Base-by-base conservation (phyloP, 1,140 invertebrate species). In the Ceratosolen fusciceps region DNA sequence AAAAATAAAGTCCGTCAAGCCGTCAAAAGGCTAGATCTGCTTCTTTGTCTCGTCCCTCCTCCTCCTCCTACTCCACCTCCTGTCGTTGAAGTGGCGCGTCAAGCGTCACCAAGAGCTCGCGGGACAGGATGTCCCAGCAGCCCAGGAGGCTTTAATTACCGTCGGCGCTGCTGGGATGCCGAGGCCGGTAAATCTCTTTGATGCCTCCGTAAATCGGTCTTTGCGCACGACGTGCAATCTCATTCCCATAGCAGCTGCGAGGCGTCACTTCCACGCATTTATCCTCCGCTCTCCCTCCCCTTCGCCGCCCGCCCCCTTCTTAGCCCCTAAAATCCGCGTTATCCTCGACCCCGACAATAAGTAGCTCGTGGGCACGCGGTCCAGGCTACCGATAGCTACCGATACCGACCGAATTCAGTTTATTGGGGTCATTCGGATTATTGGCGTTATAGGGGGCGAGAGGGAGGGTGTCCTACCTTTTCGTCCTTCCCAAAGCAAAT, bases 101-200 rank as follows among this genome's bases (percentile, higher is more conserved):
- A 52, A 52, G 21, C 34, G 31, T 5, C 2, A 9, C 31, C 60
- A 21, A 34, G 19, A 37, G 3, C 0, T 16, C 5, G n/a, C 26
- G 2, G 58, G 29, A 60, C 19, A 65, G 1, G 60, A 21, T 58
- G 52, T 43, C 21, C 47, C 43, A 12, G 52, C 31, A 9, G 43
- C 56, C 26, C 47, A 62, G n/a, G 47, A 58, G 31, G 77, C 47
- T 67, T 79, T 79, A 73, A 79, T 79, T 79, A 67, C 68, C 49
- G 39, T 16, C 7, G 4, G 19, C 26, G 24, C 1, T 8, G 10
- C n/a, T 26, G 29, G 1, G 43, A 14, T 34, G 70, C 43, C 43
- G n/a, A 24, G 58, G 72, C 65, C 78, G 83, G 84, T 86, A 84
- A 85, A 85, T 86, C 84, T 85, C 79, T 82, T 86, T 85, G 84